A percentile compares a stretch with the other conserved stretches of the same genome.
Conservation (phyloP, 2,888 invertebrate genomes). For the Abrostola tripartita region DNA sequence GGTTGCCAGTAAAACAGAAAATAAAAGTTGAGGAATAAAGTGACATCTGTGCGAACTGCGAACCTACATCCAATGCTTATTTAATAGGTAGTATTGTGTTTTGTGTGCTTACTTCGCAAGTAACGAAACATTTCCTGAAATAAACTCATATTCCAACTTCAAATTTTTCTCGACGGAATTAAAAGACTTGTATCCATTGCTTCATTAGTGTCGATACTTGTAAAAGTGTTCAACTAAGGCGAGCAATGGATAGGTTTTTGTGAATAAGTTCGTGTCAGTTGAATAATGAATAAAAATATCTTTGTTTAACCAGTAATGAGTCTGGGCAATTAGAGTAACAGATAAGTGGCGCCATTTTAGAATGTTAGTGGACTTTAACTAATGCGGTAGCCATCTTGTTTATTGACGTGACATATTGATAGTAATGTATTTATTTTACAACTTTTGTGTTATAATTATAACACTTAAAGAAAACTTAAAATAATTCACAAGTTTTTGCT, state of each 20-base stretch:
- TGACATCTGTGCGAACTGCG: background rate
- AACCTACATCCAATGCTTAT: too few relatives aligned
- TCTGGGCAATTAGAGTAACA: conserved; percentile 53
- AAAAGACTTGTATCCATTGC: background rate
- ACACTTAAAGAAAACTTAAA: too few relatives aligned
- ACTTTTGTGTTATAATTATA: too few relatives aligned
- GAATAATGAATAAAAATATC: conserved; percentile 24
- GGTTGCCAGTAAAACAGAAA: background rate
- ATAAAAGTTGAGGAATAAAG: background rate
- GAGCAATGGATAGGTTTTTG: background rate
- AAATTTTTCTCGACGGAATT: background rate
- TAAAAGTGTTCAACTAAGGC: background rate
- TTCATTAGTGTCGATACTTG: background rate
- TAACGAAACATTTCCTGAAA: too few relatives aligned
- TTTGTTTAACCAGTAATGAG: conserved; percentile 55
- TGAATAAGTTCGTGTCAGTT: background rate
- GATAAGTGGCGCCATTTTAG: conserved; percentile 49
- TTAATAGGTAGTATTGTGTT: too few relatives aligned
- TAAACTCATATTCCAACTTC: too few relatives aligned
- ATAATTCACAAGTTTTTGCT: too few relatives aligned
- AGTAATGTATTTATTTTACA: background rate
- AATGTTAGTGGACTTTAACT: conserved; percentile 33
- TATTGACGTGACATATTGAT: background rate
- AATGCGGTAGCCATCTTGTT: conserved; percentile 8
- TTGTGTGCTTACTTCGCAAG: too few relatives aligned